Evolutionary conservation across 2,888 invertebrate species (phyloP), one percentile per base, ranked within the genome.

Genomic region (Ormyrus pomaceus): DNA sequence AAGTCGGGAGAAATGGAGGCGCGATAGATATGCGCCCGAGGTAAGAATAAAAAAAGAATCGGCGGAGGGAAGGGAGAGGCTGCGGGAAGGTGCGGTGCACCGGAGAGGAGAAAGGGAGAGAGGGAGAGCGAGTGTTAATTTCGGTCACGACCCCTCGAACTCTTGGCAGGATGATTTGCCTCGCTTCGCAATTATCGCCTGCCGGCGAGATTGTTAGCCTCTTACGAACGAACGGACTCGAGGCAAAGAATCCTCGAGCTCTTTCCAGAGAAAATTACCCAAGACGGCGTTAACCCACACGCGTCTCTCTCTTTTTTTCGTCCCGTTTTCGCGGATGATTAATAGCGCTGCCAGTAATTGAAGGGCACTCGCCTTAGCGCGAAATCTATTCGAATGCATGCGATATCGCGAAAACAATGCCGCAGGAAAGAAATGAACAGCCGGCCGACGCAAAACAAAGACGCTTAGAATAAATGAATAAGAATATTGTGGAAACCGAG

Each of bases 101-200:
- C 48, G 13, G 11, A 34, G 34, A 55, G n/a, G 59, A 59, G 59
- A 19, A 59, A 59, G 19, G 59, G 78, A 59, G 66, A 65, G 70
- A 64, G 76, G 75, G 74, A 81, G 46, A 46, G 46, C 69, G 62
- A 62, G 82, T 82, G 82, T 85, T 83, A 83, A 85, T 83, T 84
- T 84, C 80, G 83, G 82, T 72, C 83, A 79, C 82, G 83, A 84
- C 81, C 81, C 76, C 80, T 82, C 79, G 78, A 82, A 83, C 82
- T 73, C 81, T 78, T 65, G 69, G 81, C 81, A 77, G 77, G 74
- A 78, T 78, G 81, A 81, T 81, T 81, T 78, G 81, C 81, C 81
- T 77, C 81, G 81, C 81, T 71, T 81, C 72, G 81, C 78, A 81
- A 81, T 81, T 81, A 81, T 81, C 77, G 81, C 77, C 81, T 78